Evolutionary conservation across 1,140 invertebrate genomes (phyloP).

Genomic region (Ips nitidus): DNA sequence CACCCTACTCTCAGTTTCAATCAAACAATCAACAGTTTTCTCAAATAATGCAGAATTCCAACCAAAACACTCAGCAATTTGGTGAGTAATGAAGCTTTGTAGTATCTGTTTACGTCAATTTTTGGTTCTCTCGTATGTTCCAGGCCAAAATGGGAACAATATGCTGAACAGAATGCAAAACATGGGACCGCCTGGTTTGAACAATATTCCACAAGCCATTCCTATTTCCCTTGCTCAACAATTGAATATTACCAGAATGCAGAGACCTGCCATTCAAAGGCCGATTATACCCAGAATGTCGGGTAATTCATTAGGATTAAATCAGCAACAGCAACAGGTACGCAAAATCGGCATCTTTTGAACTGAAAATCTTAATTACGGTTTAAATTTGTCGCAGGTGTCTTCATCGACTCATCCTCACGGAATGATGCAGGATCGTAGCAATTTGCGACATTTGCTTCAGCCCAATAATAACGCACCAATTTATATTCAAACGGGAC

Average conservation of each 20-base stretch:
- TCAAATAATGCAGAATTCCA: conserved; percentile 35
- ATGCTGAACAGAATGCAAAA: conserved; percentile 35
- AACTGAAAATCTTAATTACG: too few relatives aligned
- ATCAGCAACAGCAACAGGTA: conserved; percentile 47
- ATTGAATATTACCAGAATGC: conserved; percentile 39
- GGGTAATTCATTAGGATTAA: conserved; percentile 39
- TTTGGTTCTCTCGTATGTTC: neutral
- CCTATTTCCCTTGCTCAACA: conserved; percentile 39
- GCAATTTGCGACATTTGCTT: conserved; percentile 47
- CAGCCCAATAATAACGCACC: conserved; percentile 45
- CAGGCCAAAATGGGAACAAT: conserved; percentile 22
- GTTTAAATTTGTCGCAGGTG: conserved; percentile 37
- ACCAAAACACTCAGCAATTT: conserved; percentile 33
- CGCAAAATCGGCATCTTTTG: neutral
- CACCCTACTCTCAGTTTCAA: conserved; percentile 40
- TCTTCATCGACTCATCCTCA: conserved; percentile 52
- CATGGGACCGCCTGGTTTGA: conserved; percentile 39
- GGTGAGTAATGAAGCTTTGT: conserved; percentile 2
- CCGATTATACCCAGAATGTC: conserved; percentile 39
- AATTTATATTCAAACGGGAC: conserved; percentile 51
- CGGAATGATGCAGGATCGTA: conserved; percentile 48
- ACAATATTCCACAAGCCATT: conserved; percentile 33
- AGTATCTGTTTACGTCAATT: neutral
- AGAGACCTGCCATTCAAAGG: conserved; percentile 37
- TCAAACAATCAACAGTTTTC: conserved; percentile 26